Base-by-base conservation (phyloP, 92 coral and sea anemone genomes). In the Palythoa grandis region DNA sequence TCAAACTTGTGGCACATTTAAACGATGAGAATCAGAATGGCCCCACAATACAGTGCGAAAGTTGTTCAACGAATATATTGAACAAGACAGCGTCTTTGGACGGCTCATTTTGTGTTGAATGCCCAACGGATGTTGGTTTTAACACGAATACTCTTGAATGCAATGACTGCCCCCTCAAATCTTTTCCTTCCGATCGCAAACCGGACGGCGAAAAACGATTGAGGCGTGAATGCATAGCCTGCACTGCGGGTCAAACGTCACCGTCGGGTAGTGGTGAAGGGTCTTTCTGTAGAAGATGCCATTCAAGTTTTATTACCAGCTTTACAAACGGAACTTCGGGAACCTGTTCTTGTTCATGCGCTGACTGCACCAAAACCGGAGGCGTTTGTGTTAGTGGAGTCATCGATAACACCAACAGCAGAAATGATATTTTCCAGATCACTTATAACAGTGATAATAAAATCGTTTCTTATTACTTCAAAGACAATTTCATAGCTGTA, bases 31-130 rank as follows among this genome's bases (percentile, higher is more conserved):
- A 86, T 70, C 50, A 43, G 50, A 43, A 43, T 1, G 95, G 95
- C 50, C 97, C 92, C 11, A 76, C 52, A 37, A 60, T 63, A 39
- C 78, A 13, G 29, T 43, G 88, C 83, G 92, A 86, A 78, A 67
- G 76, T 22, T 87, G 87, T 92, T 85, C 85, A 52, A 70, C 88
- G 23, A n/a, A 12, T 11, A 54, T 43, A 0, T 12, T n/a, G 80
- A 94, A 94, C 86, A 65, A 61, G 52, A 94, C 98, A 29, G 82
- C 89, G 48, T 90, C 98, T 52, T 89, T 88, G 39, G 98, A 92
- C 86, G 98, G 98, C 52, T 88, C 93, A 90, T 95, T 96, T 52
- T 96, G 98, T 79, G 63, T 95, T 25, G 63, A 24, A 13, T 96
- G 98, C 58, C 98, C 95, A 24, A 19, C 37, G 16, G 75, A 54